Evolutionary conservation across 2,113 vertebrate genomes (phyloP).

Genomic region (Triplophysa rosa): DNA sequence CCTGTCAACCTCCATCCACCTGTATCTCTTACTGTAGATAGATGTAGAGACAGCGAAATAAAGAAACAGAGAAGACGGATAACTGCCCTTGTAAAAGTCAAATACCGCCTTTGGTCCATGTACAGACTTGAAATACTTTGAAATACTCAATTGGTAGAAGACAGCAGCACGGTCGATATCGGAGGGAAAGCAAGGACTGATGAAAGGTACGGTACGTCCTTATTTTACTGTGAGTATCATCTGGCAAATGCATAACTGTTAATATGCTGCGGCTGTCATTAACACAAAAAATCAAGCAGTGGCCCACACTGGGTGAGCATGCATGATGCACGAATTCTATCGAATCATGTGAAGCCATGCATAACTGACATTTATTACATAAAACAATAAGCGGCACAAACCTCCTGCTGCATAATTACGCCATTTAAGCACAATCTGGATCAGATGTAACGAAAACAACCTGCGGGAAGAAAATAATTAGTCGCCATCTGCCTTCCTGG

Average conservation of each 20-base stretch:
- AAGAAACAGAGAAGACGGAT: background rate
- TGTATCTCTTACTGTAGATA: slow-evolving; percentile 43
- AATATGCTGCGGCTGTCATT: slow-evolving; percentile 68
- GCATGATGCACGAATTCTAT: slow-evolving; percentile 67
- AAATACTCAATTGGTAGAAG: no score
- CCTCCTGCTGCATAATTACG: slow-evolving; percentile 57
- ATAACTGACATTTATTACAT: slow-evolving; percentile 78
- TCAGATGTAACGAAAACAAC: slow-evolving; percentile 59
- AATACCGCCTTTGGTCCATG: background rate
- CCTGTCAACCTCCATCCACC: slow-evolving; percentile 50
- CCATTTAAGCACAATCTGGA: slow-evolving; percentile 45
- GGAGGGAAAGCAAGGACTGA: no score
- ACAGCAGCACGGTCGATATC: no score
- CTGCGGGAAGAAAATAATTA: slow-evolving; percentile 38
- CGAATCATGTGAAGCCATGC: slow-evolving; percentile 75
- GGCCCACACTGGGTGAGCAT: slow-evolving; percentile 65
- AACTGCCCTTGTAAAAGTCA: slow-evolving; percentile 17
- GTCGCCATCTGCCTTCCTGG: slow-evolving; percentile 40
- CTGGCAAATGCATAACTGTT: no score
- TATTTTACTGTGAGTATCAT: no score
- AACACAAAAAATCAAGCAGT: slow-evolving; percentile 64
- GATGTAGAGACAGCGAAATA: slow-evolving; percentile 31
- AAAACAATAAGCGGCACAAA: slow-evolving; percentile 69
- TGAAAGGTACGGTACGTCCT: no score
- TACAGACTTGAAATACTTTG: slow-evolving; percentile 53